Conservation (phyloP, 1,140 invertebrate species). For the Stratiolaelaps scimitus region DNA sequence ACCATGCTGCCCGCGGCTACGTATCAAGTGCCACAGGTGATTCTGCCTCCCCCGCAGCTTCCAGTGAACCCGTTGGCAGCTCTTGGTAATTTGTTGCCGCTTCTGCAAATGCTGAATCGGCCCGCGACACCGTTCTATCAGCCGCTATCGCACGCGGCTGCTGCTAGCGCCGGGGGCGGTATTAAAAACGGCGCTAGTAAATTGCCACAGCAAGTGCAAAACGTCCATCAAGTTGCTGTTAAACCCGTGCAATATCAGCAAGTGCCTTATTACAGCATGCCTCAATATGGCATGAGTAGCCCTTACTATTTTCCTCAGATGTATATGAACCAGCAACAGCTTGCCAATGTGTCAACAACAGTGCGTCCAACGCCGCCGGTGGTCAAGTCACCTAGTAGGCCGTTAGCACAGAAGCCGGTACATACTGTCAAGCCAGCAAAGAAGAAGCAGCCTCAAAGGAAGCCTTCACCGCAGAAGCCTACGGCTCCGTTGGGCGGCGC, state of each 20-base stretch:
- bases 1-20: neutral
- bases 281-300: too few species aligned
- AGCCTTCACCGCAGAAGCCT: neutral
- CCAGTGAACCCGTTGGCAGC: conserved; percentile 12
- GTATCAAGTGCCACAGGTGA: conserved; percentile 14
- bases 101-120: conserved; percentile 18
- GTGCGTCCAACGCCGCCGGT: neutral
- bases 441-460: neutral
- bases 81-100: conserved; percentile 9
- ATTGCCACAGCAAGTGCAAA: neutral
- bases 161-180: too few species aligned
- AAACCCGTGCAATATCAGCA: neutral
- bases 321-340: neutral
- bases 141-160: neutral
- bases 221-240: neutral
- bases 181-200: neutral
- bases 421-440: neutral
- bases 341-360: neutral
- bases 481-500: neutral
- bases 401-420: too few species aligned
- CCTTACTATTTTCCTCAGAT: too few species aligned
- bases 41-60: conserved; percentile 15
- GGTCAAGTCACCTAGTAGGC: neutral
- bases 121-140: neutral
- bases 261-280: conserved; percentile 5